phyloP scores from a whole-genome alignment of 2,113 vertebrate genomes.

The Pipa parva region DNA sequence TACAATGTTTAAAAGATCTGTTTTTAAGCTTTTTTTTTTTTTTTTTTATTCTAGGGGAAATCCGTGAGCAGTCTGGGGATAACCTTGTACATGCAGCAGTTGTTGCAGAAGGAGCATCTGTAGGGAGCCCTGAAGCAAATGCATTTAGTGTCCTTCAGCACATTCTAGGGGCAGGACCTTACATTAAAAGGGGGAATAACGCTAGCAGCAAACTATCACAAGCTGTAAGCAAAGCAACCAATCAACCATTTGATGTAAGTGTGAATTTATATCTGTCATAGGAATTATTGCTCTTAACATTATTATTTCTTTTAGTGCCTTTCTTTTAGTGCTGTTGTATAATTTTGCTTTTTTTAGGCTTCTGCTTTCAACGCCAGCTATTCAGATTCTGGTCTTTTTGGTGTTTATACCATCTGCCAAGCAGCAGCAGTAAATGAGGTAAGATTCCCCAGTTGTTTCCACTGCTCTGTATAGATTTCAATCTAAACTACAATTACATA shows the following conservation, averaged over 20 bases:
- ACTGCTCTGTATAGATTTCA: no score
- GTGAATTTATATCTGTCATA: background rate
- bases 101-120: constrained; percentile 72
- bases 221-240: constrained; percentile 68
- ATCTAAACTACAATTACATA: no score
- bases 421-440: constrained; percentile 70
- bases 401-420: constrained; percentile 83
- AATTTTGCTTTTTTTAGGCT: constrained; percentile 58
- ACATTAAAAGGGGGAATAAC: constrained; percentile 80
- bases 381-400: constrained; percentile 92
- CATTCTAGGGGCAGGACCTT: constrained; percentile 80
- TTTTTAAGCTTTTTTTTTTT: background rate
- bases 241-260: constrained; percentile 87
- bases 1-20: no score
- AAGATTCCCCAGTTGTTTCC: no score
- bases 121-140: constrained; percentile 70
- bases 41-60: constrained; percentile 69
- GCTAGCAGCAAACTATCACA: constrained; percentile 72
- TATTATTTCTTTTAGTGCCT: background rate
- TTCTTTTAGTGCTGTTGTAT: background rate
- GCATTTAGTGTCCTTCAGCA: constrained; percentile 88
- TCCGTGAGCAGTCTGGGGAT: constrained; percentile 65
- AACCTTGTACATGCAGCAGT: constrained; percentile 79
- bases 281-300: background rate
- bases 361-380: constrained; percentile 83